Base-by-base conservation (phyloP, 2,113 vertebrate species). In the Perognathus longimembris region DNA sequence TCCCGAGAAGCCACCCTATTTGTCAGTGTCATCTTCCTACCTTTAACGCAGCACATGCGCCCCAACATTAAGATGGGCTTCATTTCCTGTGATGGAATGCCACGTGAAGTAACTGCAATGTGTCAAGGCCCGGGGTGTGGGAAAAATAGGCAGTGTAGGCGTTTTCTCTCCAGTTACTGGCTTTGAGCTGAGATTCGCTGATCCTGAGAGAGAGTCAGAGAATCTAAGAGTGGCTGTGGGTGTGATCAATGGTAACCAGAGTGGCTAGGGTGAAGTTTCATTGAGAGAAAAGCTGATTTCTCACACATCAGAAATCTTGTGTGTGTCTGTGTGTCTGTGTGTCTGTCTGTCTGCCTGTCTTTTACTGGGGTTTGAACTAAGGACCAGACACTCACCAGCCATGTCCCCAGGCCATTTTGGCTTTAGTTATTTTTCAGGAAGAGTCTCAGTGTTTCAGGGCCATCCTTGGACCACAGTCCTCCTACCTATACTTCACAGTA, bases 251-350 rank as follows among this genome's bases (percentile, higher is more conserved):
- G 45, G 26, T n/a, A 50, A 54, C 22, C 42, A 81, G 69, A 83
- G 50, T 38, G 73, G 26, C 67, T 82, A 18, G 24, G 30, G 6
- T 73, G 26, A 89, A 89, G 79, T 77, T 71, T 91, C 8, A 75
- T 81, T 74, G 40, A 78, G 70, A 86, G 4, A 85, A 93, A 70
- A 91, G 36, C 61, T 36, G 18, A n/a, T 85, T 74, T 93, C 57
- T 92, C 74, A 28, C 28, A 3, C 50, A n/a, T 91, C 26, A 15
- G 11, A 54, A 54, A 54, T 54, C 50, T 12, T 14, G 50, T 54
- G 12, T 54, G 50, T 54, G 17, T 18, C 12, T 54, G 50, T 54
- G 50, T 54, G 50, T 54, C 12, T 54, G 50, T 54, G 50, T 54
- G 50, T 54, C 12, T 20, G 50, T 54, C 12, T 20, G 50, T 54